Conservation (phyloP, 30 jellyfish, hydroid and myxozoan species). For the Nemopilema nomurai region DNA sequence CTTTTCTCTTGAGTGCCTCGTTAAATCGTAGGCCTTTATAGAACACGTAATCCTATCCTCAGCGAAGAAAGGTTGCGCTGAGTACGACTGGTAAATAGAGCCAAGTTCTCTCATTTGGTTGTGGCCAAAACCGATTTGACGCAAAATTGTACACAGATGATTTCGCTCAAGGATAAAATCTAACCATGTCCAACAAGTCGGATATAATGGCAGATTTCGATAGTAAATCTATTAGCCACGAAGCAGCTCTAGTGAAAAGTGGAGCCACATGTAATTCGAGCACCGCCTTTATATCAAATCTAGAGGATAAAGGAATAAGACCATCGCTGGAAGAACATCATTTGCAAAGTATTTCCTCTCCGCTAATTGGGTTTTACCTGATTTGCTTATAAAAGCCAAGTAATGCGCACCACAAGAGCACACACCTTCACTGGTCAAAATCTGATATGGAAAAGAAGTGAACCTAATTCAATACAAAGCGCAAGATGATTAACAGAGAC, state of each 20-base stretch:
- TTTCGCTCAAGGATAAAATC: too few species aligned
- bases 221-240: neutral
- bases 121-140: too few species aligned
- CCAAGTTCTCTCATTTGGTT: too few species aligned
- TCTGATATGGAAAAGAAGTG: neutral
- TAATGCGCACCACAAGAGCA: neutral
- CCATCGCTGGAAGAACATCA: neutral
- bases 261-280: neutral
- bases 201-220: too few species aligned
- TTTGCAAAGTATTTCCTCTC: neutral
- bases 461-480: neutral
- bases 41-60: too few species aligned
- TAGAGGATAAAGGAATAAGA: neutral
- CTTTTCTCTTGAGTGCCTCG: too few species aligned
- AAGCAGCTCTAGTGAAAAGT: neutral
- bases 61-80: too few species aligned
- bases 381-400: neutral
- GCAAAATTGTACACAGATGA: too few species aligned
- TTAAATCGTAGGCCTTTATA: too few species aligned
- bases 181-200: too few species aligned
- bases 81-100: too few species aligned
- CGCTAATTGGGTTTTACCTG: neutral
- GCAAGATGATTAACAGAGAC: neutral
- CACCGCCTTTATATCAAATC: neutral
- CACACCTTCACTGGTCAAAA: neutral